Base-by-base conservation (phyloP, 2,797 vertebrate species). In the Nothura maculosa region DNA sequence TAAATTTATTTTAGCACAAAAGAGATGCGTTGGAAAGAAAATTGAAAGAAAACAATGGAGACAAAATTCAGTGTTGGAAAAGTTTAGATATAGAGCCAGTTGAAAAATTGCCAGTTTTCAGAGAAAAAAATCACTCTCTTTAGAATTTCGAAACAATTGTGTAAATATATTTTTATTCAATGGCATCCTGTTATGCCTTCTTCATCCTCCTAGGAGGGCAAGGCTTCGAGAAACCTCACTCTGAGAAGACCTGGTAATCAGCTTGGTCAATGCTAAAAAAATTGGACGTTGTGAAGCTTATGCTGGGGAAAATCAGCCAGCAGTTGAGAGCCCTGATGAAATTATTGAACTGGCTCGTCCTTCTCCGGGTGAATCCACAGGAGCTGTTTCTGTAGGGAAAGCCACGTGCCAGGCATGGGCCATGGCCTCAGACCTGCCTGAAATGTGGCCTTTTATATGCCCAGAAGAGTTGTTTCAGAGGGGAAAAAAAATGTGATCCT, bases 1-100 rank as follows among this genome's bases (percentile, higher is more conserved):
- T 87, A 87, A 76, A 90, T 95, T 93, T 94, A 50, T 74, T 92
- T 80, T 87, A 84, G 25, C 32, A 85, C 82, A 67, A 50, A 90
- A 77, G 32, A 74, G 17, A 57, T 64, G 54, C 36, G 9, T 45
- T 90, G 61, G 81, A 92, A 81, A n/a, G 21, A 90, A 92, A 89
- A 74, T 87, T 57, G 81, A 90, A 81, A n/a, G 17, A 89, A 92
- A 89, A 82, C 32, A 92, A 86, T 45, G 12, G 86, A 85, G 18
- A 66, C 54, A 90, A 94, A 94, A 85, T 74, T 76, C 40, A 0
- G 0, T 61, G 20, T 62, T 77, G 20, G 32, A 87, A 88, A 95
- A 69, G 32, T 52, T 87, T 63, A 76, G 25, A 6, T 48, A 80
- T 57, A 47, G 32, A 92, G 64, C 15, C 36, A 77, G 36, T 77